Evolutionary conservation across 2,797 vertebrate species (phyloP), one percentile per base, ranked within the genome.

Genomic region (Acipenser transmontanus): DNA sequence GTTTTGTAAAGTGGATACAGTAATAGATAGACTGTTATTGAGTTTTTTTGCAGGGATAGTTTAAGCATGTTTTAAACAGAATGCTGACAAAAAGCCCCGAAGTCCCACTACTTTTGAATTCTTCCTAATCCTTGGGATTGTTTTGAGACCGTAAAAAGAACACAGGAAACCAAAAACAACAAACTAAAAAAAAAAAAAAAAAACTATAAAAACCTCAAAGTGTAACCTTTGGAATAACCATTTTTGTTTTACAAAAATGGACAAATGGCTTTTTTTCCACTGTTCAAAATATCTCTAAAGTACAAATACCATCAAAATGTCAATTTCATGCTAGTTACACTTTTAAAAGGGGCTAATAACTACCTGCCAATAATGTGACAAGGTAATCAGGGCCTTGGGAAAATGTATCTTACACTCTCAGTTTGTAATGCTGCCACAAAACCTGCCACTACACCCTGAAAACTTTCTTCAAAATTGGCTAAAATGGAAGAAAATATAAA

Each of bases 241-340:
- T 17, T 4, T 34, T 34, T 34, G 4, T 34, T 34, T 34, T 34
- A 4, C 3, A 34, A 34, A 34, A 34, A 34, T 34, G 34, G 17
- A 17, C 17, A 17, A 34, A 4, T 34, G 1, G 34, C 34, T 34
- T 34, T 34, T 34, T 34, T 34, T 34, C 64, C 64, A 69, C 78
- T 77, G 71, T 74, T 78, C 65, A 49, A 10, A 47, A 17, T 76
- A 72, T n/a, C 12, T n/a, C 57, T n/a, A 52, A 59, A 47, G 8
- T 48, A 57, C 47, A 62, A 61, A 59, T 13, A 64, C 17, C 48
- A 47, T 81, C 80, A 84, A 85, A 88, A 89, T 88, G 86, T 86
- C 78, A 84, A 89, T 89, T 89, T 87, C 82, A 88, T 85, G 85
- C 80, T 79, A 72, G 83, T 83, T 78, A 82, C 79, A 87, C 77